Base-by-base conservation (phyloP, 92 coral and sea anemone genomes). In the Plumapathes pennacea region DNA sequence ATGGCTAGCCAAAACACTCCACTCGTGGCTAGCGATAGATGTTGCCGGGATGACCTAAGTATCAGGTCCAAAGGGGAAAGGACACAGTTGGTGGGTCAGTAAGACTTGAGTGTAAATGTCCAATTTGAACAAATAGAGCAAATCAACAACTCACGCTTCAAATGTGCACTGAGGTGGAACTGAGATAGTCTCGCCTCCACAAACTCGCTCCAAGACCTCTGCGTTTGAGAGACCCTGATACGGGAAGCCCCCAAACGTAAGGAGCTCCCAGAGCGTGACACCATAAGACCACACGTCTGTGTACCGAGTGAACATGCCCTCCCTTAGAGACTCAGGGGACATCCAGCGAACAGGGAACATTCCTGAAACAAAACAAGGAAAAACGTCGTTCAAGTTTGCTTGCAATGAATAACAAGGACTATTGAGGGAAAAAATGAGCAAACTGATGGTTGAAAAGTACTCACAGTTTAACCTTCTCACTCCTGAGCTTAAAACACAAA, bases 281-380 rank as follows among this genome's bases (percentile, higher is more conserved):
- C 94, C 94, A 45, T 57, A 85, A n/a, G 94, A 80, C 94, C 94
- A 85, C 32, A 85, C 83, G 43, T 85, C 94, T 1, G 88, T 81
- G 31, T 50, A 72, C 19, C 59, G 62, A 25, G 94, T 85, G 43
- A 85, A 85, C 30, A 85, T 41, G 27, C 94, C 94, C 25, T 85
- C 81, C n/a, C 52, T 51, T 11, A 85, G 74, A 20, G 84, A 62
- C 69, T 85, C 94, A 38, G 94, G 94, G 15, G 94, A 70, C 94
- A 80, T 85, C 94, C 88, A 85, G 21, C 88, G 62, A 6, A 85
- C 67, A 2, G 94, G 94, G 12, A 85, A 34, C 54, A 69, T 69
- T 7, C 80, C 88, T 85, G 36, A 18, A 10, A 1, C 53, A 14
- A 14, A 41, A 15, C 28, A 29, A 3, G 19, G 21, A 12, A 23